phyloP scores from a whole-genome alignment of 1,140 invertebrate genomes.

The Drosophila tsacasi region DNA sequence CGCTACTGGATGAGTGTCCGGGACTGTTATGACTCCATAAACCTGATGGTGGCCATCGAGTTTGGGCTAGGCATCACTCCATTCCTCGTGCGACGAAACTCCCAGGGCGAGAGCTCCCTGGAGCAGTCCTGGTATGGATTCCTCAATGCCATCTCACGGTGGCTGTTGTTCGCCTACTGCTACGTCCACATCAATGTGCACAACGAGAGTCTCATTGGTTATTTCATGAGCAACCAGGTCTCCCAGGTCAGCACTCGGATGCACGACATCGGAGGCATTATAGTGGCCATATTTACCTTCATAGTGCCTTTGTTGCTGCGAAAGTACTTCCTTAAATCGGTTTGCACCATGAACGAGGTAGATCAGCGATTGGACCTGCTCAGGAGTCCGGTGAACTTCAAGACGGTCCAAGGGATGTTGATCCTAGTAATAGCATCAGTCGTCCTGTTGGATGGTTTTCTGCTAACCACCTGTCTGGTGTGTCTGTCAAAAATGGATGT shows the following conservation, averaged over 20 bases:
- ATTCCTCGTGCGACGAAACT: slow-evolving; percentile 28
- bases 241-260: slow-evolving; percentile 50
- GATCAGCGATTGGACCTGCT: slow-evolving; percentile 28
- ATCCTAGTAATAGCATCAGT: slow-evolving; percentile 13
- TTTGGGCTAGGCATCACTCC: slow-evolving; percentile 55
- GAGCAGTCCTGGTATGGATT: slow-evolving; percentile 60
- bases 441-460: background rate
- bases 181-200: slow-evolving; percentile 35
- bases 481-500: slow-evolving; percentile 58
- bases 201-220: slow-evolving; percentile 62
- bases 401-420: background rate
- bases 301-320: slow-evolving; percentile 55
- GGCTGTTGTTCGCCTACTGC: slow-evolving; percentile 60
- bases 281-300: slow-evolving; percentile 47
- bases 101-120: slow-evolving; percentile 17
- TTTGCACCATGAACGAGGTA: slow-evolving; percentile 20
- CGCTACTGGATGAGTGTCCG: slow-evolving; percentile 29
- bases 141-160: slow-evolving; percentile 56
- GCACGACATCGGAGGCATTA: slow-evolving; percentile 50
- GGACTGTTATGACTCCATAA: slow-evolving; percentile 56
- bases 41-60: slow-evolving; percentile 42
- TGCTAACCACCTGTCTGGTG: slow-evolving; percentile 38
- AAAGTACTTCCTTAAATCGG: slow-evolving; percentile 28
- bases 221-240: slow-evolving; percentile 63
- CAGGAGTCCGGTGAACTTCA: slow-evolving; percentile 32